Evolutionary conservation across 2,113 vertebrate genomes (phyloP).

Genomic region (Ursus arctos): DNA sequence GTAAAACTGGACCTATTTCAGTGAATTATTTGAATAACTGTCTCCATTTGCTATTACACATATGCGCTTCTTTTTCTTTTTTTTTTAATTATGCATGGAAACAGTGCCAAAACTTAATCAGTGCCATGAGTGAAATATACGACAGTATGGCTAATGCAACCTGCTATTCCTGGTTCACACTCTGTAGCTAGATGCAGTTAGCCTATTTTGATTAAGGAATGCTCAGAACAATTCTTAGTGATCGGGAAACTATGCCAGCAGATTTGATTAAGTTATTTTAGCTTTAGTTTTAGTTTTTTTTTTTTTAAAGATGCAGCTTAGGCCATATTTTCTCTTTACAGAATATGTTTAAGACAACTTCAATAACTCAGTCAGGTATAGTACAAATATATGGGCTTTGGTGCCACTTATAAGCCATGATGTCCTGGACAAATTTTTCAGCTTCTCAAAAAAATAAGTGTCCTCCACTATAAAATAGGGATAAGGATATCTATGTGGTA

Average conservation of each 20-base stretch:
- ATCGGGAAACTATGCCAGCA: constrained; percentile 27
- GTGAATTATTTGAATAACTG: constrained; percentile 51
- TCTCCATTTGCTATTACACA: constrained; percentile 50
- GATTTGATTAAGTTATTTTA: background rate
- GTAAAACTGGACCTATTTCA: constrained; percentile 53
- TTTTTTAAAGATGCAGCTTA: background rate
- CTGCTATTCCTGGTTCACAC: constrained; percentile 27
- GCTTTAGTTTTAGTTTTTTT: constrained; percentile 40
- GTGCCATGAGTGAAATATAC: constrained; percentile 49
- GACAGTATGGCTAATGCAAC: background rate
- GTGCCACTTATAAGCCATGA: background rate
- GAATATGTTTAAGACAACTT: constrained; percentile 41
- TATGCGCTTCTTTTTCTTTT: background rate
- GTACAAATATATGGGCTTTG: background rate
- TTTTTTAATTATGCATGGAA: background rate
- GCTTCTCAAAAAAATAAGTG: background rate
- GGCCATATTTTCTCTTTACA: constrained; percentile 15
- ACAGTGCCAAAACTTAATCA: constrained; percentile 55
- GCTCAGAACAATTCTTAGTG: constrained; percentile 50
- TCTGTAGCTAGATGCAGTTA: constrained; percentile 48
- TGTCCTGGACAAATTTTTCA: background rate
- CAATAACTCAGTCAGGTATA: constrained; percentile 6
- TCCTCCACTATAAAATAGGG: background rate
- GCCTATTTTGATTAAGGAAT: constrained; percentile 47
- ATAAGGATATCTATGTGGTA: background rate